These are phyloP conservation scores for Podilymbus podiceps DNA, from an alignment of 2,113 vertebrate genomes.

Conservation along the genomic window DNA sequence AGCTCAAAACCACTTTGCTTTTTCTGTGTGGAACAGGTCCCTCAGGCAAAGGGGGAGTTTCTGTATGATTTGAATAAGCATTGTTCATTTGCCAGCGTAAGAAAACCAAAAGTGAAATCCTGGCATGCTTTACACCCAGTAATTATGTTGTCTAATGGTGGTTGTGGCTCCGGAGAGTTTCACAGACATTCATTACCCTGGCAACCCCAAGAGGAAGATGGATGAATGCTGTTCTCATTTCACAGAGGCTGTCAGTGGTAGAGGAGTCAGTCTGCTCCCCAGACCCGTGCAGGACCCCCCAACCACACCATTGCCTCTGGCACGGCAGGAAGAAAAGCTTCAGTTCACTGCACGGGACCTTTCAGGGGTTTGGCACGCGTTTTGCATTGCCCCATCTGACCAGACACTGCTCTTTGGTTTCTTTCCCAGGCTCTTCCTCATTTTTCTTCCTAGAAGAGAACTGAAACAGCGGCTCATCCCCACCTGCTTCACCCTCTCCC, in stretches of 20 bases:
- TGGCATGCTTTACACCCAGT: neutral
- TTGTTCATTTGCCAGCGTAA: neutral
- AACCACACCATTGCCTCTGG: rapidly evolving
- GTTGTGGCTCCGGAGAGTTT: neutral
- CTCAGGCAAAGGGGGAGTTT: neutral
- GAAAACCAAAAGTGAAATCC: neutral
- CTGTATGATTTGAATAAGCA: neutral
- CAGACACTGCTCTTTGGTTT: neutral
- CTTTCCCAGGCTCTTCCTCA: neutral
- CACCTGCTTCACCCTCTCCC: neutral
- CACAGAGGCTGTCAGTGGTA: neutral
- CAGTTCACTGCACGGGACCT: neutral
- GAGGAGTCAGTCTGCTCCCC: neutral
- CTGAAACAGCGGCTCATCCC: neutral
- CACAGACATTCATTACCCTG: neutral
- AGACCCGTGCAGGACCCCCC: neutral
- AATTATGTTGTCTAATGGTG: neutral
- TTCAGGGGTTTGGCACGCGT: neutral
- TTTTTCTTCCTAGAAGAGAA: neutral
- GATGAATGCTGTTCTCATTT: neutral
- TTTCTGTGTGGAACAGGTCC: neutral
- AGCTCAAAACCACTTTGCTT: neutral
- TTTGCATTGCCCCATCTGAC: neutral
- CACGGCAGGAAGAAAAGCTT: neutral
- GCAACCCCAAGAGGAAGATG: neutral